A percentile compares a stretch with the other conserved stretches of the same genome.
These are phyloP conservation scores for Catharus bicknelli DNA, from an alignment of 2,113 vertebrate species.

Conservation along the genomic window DNA sequence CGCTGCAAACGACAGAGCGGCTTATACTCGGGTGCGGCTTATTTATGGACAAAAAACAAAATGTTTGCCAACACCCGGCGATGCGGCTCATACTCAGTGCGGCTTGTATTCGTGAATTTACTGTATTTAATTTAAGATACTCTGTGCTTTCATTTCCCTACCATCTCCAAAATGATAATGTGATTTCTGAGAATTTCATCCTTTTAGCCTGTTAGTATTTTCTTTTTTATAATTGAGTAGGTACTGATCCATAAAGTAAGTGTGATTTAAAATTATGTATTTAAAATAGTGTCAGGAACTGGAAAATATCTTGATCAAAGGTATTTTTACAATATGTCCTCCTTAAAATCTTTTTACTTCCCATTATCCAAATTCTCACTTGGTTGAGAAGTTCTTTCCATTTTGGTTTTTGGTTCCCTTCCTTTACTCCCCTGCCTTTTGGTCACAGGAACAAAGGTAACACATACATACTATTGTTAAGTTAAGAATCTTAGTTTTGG, in stretches of 20 bases:
- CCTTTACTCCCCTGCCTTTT: not conserved
- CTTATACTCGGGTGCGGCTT: too few relatives aligned
- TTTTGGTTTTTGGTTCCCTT: not conserved
- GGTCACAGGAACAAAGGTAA: not conserved
- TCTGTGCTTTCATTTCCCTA: not conserved
- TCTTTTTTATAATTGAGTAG: not conserved
- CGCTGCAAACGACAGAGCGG: too few relatives aligned
- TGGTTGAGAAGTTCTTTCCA: not conserved
- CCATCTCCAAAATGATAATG: not conserved
- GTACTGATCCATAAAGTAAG: not conserved
- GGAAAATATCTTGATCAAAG: not conserved
- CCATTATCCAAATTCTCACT: fast-evolving
- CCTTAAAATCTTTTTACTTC: not conserved
- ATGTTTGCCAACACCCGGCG: too few relatives aligned
- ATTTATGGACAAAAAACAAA: too few relatives aligned
- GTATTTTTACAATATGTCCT: not conserved
- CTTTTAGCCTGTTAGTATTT: not conserved
- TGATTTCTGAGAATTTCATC: not conserved
- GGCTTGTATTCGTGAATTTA: too few relatives aligned
- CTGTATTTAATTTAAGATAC: not conserved
- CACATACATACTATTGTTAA: not conserved
- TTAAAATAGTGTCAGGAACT: not conserved
- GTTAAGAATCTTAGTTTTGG: not conserved
- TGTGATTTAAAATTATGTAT: not conserved
- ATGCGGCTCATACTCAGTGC: too few relatives aligned